Conservation (phyloP, 1,140 invertebrate species). For the Drosophila murphyi region DNA sequence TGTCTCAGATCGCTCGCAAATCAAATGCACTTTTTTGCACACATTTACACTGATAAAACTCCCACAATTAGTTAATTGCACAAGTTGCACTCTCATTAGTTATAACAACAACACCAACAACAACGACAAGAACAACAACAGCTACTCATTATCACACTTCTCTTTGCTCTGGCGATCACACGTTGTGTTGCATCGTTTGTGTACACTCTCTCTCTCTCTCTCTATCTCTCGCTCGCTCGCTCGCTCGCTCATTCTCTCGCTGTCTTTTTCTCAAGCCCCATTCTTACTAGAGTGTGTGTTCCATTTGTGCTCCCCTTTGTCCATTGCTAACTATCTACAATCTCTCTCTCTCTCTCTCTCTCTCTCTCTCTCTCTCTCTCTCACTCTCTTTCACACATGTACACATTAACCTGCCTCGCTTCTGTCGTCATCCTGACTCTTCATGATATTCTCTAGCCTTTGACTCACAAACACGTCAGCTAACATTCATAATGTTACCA, state of each 20-base stretch:
- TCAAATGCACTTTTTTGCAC: background rate
- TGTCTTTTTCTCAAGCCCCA: background rate
- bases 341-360: background rate
- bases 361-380: no score
- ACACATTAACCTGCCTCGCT: no score
- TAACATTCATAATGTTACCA: background rate
- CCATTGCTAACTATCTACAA: no score
- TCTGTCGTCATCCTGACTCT: constrained; percentile 5
- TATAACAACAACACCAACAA: constrained; percentile 20
- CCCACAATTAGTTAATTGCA: background rate
- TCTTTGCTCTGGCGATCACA: constrained; percentile 6
- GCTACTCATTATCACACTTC: constrained; percentile 19
- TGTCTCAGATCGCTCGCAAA: background rate
- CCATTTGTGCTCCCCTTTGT: background rate
- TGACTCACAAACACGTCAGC: constrained; percentile 2
- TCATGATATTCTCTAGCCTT: background rate
- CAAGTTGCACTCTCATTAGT: constrained; percentile 24
- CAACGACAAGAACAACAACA: constrained; percentile 1
- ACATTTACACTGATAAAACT: constrained; percentile 3
- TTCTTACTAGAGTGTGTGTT: background rate
- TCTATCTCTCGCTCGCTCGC: background rate
- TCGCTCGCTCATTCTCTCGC: background rate
- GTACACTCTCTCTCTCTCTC: background rate
- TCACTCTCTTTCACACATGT: background rate
- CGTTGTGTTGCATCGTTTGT: constrained; percentile 23